Conservation (phyloP, 1,140 invertebrate genomes). For the Mactra quadrangularis region DNA sequence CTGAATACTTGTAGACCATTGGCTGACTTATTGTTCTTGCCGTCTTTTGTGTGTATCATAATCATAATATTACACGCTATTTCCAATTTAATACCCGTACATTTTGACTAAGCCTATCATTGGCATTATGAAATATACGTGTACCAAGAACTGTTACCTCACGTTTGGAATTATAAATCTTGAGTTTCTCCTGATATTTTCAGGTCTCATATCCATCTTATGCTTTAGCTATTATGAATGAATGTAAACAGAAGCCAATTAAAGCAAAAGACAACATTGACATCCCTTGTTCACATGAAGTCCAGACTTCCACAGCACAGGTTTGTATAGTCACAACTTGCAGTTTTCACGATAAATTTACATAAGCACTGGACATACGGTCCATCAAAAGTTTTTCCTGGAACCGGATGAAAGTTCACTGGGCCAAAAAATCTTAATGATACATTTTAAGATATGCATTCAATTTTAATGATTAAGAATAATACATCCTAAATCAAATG, state of each 20-base stretch:
- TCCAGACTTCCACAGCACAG: background rate
- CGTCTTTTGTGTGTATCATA: background rate
- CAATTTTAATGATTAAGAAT: no score
- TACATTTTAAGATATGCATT: no score
- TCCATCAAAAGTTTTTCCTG: no score
- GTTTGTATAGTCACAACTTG: background rate
- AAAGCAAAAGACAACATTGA: slow-evolving; percentile 54
- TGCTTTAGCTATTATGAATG: background rate
- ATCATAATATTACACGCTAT: background rate
- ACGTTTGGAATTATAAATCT: no score
- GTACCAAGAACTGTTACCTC: no score
- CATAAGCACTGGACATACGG: no score
- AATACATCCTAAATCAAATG: no score
- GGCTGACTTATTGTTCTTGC: background rate
- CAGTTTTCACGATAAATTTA: no score
- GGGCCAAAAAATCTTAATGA: no score
- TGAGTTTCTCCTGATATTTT: no score
- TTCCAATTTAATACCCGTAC: background rate
- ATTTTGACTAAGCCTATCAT: background rate
- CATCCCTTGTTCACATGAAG: background rate
- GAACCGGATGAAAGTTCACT: no score
- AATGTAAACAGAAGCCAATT: slow-evolving; percentile 14
- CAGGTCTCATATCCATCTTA: slow-evolving; percentile 33
- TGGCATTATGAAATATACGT: no score
- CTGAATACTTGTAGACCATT: background rate